Evolutionary conservation across 2,888 invertebrate genomes (phyloP).

Genomic region (Tetranychus piercei): DNA sequence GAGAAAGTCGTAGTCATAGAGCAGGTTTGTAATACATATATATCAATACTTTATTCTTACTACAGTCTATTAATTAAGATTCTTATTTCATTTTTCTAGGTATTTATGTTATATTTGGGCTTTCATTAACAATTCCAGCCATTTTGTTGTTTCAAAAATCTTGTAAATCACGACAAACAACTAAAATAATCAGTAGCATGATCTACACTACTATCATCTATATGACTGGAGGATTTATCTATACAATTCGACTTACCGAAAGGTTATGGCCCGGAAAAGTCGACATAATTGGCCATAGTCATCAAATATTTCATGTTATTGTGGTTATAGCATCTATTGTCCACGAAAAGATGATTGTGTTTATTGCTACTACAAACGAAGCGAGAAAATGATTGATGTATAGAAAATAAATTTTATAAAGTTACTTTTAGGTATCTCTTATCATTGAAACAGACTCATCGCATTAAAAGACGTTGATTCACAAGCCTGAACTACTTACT

Average conservation of each 20-base stretch:
- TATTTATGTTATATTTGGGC: not conserved
- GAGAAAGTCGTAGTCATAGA: not conserved
- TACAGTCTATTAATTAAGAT: not conserved
- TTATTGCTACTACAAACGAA: not conserved
- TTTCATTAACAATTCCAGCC: not conserved
- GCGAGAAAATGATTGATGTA: too few species aligned
- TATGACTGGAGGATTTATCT: constrained; percentile 78
- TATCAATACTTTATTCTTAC: not conserved
- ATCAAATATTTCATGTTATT: constrained; percentile 95
- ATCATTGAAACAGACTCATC: too few species aligned
- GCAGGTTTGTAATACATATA: constrained; percentile 2
- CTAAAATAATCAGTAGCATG: not conserved
- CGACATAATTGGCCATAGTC: constrained; percentile 98
- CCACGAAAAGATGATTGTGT: constrained; percentile 38
- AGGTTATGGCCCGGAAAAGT: constrained; percentile 89
- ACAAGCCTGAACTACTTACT: too few species aligned
- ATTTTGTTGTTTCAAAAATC: not conserved
- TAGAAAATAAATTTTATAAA: too few species aligned
- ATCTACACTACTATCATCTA: not conserved
- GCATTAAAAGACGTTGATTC: too few species aligned
- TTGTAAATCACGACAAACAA: not conserved
- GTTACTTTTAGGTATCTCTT: too few species aligned
- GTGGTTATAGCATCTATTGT: constrained; percentile 95
- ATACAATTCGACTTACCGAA: constrained; percentile 91
- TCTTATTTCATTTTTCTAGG: not conserved